Percentiles rank a stretch among this genome's conserved stretches.
These are phyloP conservation scores for Motacilla tschutschensis DNA, from an alignment of 2,113 vertebrate species.

Conservation along the genomic window DNA sequence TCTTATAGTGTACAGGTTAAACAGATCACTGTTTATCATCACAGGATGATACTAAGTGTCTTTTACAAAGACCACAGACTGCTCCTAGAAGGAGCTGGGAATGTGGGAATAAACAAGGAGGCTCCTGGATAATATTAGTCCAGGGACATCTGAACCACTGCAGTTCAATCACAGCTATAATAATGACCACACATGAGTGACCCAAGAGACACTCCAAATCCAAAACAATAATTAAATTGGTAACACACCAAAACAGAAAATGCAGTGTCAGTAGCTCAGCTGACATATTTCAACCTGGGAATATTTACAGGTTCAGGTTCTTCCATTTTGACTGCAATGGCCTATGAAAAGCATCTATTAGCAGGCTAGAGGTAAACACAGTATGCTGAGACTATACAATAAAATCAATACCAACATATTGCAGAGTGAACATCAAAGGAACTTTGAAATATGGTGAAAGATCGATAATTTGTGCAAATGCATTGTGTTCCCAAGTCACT, in stretches of 20 bases:
- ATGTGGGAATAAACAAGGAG: neutral
- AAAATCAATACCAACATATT: neutral
- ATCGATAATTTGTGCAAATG: neutral
- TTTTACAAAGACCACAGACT: neutral
- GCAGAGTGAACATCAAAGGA: neutral
- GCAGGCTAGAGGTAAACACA: neutral
- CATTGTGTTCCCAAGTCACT: neutral
- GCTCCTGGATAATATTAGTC: neutral
- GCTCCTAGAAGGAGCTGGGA: neutral
- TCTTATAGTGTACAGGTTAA: neutral
- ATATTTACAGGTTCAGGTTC: neutral
- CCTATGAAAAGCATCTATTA: neutral
- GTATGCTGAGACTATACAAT: neutral
- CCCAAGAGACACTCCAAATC: neutral
- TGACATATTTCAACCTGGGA: neutral
- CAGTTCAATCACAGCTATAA: neutral
- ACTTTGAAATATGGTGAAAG: neutral
- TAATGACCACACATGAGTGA: neutral
- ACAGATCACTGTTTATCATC: neutral
- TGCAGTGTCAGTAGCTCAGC: neutral
- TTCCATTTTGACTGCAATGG: neutral
- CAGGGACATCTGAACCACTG: neutral
- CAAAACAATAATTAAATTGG: neutral
- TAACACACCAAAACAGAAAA: neutral
- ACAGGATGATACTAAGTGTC: neutral